Evolutionary conservation across 2,888 invertebrate genomes (phyloP).

Genomic region (Thyatira batis): DNA sequence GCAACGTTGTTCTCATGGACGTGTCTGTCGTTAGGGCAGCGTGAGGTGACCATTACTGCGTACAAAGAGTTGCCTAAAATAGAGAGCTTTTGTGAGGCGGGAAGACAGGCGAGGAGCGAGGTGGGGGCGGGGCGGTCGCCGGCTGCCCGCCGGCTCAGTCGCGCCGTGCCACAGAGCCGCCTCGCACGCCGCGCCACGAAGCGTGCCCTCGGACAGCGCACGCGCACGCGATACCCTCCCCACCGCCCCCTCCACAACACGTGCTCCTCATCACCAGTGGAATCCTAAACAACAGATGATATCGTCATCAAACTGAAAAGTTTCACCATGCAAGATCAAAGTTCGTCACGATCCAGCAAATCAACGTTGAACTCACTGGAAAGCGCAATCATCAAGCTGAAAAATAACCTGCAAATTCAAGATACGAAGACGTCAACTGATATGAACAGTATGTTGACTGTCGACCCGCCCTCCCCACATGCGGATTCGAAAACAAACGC

Average conservation of each 20-base stretch:
- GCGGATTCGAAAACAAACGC: conserved; percentile 62
- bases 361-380: conserved; percentile 76
- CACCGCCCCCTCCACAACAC: conserved; percentile 63
- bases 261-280: conserved; percentile 46
- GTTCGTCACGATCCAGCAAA: conserved; percentile 71
- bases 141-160: conserved; percentile 77
- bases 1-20: conserved; percentile 79
- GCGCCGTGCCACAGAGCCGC: conserved; percentile 74
- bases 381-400: conserved; percentile 79
- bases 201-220: conserved; percentile 56
- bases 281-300: conserved; percentile 23
- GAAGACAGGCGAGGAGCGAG: conserved; percentile 62
- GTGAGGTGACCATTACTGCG: conserved; percentile 82
- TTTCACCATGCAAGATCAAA: conserved; percentile 77
- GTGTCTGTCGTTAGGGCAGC: conserved; percentile 81
- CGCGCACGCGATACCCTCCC: conserved; percentile 70
- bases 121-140: conserved; percentile 76
- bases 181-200: conserved; percentile 68
- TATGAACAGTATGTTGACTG: conserved; percentile 64
- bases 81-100: conserved; percentile 82
- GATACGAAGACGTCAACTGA: conserved; percentile 65
- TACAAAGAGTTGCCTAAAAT: conserved; percentile 83
- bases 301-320: conserved; percentile 33
- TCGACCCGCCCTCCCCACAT: conserved; percentile 63
- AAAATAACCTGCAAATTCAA: conserved; percentile 79